Evolutionary conservation across 2,888 invertebrate species (phyloP).

Genomic region (Hemicrepidius hirtus): DNA sequence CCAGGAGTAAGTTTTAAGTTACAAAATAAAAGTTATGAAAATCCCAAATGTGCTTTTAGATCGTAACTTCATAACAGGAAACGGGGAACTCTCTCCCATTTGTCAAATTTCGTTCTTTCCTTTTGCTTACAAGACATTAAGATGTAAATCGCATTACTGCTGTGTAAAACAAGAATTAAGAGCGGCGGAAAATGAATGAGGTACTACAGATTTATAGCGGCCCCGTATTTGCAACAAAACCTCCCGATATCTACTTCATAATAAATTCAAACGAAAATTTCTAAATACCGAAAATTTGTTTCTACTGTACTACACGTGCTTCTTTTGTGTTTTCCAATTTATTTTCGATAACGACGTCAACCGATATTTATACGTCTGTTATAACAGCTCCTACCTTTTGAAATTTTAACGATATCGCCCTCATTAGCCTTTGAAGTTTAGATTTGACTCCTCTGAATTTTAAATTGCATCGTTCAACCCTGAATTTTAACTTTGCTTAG

Average conservation of each 20-base stretch:
- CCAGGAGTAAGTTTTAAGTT: constrained; percentile 50
- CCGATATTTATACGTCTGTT: constrained; percentile 4
- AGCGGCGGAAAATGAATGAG: constrained; percentile 26
- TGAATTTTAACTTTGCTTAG: constrained; percentile 30
- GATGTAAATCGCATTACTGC: constrained; percentile 40
- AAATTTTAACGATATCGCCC: constrained; percentile 31
- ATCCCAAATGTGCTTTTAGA: constrained; percentile 57
- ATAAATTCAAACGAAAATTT: constrained; percentile 17
- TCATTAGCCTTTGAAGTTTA: constrained; percentile 35
- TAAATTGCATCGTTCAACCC: constrained; percentile 18
- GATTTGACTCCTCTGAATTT: constrained; percentile 36
- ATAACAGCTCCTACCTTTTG: constrained; percentile 3
- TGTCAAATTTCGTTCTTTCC: constrained; percentile 55
- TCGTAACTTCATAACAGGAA: constrained; percentile 55
- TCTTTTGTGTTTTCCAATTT: constrained; percentile 15
- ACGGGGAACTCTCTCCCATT: constrained; percentile 55
- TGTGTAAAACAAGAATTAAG: constrained; percentile 32
- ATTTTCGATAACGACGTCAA: constrained; percentile 11
- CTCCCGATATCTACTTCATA: constrained; percentile 4
- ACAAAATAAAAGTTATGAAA: constrained; percentile 54
- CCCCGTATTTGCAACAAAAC: constrained; percentile 6
- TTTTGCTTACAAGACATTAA: constrained; percentile 44
- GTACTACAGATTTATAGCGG: constrained; percentile 18
- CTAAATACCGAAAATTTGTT: not conserved
- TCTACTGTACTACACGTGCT: not conserved